Conservation (phyloP, 2,888 invertebrate genomes). For the Cetonia aurata region DNA sequence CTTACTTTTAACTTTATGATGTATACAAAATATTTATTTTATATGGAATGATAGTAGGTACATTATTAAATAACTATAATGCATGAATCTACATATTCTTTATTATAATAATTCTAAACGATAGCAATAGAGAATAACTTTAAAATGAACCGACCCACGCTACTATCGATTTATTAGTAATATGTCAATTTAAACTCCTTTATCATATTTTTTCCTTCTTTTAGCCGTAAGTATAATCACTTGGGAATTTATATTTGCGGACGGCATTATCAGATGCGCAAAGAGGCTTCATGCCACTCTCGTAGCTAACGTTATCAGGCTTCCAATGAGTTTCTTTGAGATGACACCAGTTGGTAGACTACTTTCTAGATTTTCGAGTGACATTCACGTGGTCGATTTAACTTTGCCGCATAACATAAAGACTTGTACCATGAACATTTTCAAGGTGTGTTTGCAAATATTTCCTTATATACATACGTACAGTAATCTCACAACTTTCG, state of each 20-base stretch:
- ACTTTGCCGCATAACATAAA: slow-evolving; percentile 40
- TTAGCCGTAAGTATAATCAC: slow-evolving; percentile 32
- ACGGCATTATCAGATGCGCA: slow-evolving; percentile 68
- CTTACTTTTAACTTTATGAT: no score
- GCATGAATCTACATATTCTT: no score
- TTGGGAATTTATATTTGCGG: slow-evolving; percentile 56
- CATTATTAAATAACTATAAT: no score
- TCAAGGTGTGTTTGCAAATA: slow-evolving; percentile 38
- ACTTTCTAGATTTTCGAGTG: slow-evolving; percentile 79
- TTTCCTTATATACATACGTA: not conserved
- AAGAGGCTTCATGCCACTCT: slow-evolving; percentile 70
- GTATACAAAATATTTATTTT: no score
- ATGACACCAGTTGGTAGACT: slow-evolving; percentile 81
- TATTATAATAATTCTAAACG: no score
- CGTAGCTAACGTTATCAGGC: slow-evolving; percentile 72
- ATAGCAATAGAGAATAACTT: no score
- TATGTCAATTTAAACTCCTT: no score
- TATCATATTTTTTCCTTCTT: slow-evolving; percentile 6
- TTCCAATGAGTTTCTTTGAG: slow-evolving; percentile 81
- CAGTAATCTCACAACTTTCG: no score
- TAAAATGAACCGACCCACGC: no score
- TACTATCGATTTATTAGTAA: no score
- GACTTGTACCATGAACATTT: slow-evolving; percentile 31
- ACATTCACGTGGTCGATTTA: slow-evolving; percentile 59
- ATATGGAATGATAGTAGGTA: no score